These are phyloP conservation scores for Sebastes baramenuke DNA, from an alignment of 2,797 vertebrate genomes.

Conservation along the genomic window DNA sequence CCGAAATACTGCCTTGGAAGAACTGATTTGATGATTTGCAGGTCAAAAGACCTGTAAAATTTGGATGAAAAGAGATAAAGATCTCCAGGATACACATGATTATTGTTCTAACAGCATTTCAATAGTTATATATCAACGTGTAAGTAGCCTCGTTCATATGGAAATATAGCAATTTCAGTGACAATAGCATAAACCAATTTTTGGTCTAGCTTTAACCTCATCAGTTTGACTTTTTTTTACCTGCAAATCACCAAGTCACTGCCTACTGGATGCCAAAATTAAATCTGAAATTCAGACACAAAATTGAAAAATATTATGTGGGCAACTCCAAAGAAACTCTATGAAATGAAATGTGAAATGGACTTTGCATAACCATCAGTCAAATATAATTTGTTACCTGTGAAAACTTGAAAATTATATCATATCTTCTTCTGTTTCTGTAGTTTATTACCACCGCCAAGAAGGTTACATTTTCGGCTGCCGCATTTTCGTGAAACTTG, in stretches of 20 bases:
- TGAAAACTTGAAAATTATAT: background rate
- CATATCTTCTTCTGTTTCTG: background rate
- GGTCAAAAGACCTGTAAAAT: background rate
- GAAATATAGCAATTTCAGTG: background rate
- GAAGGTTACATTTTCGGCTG: too few species aligned
- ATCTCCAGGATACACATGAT: background rate
- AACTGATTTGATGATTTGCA: background rate
- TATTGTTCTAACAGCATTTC: background rate
- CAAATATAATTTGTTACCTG: background rate
- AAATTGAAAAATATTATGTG: background rate
- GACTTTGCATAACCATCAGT: background rate
- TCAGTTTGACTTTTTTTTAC: background rate
- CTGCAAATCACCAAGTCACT: background rate
- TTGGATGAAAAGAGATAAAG: background rate
- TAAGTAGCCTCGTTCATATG: background rate
- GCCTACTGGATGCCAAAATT: background rate
- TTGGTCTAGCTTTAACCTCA: background rate
- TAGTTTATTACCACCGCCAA: background rate
- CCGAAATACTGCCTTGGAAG: too few species aligned
- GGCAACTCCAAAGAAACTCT: background rate
- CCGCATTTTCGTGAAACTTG: background rate
- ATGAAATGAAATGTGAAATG: background rate
- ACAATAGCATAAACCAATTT: background rate
- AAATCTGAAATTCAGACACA: background rate
- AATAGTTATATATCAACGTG: background rate